phyloP scores from a whole-genome alignment of 2,888 invertebrate genomes.

The Drosophila anceps region DNA sequence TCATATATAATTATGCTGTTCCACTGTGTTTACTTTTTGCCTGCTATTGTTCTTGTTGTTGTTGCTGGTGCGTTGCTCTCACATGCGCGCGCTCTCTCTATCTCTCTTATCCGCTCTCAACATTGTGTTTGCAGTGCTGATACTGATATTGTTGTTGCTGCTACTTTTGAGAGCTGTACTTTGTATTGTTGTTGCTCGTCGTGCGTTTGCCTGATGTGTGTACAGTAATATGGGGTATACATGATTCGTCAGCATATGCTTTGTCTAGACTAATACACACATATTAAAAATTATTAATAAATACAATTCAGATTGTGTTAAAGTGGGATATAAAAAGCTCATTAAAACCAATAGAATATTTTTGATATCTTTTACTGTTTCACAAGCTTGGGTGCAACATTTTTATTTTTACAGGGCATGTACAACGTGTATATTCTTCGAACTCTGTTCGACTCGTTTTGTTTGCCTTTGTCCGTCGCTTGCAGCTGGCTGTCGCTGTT shows the following conservation, averaged over 20 bases:
- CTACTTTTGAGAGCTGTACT: conserved; percentile 45
- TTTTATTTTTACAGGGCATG: conserved; percentile 17
- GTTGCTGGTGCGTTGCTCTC: conserved; percentile 41
- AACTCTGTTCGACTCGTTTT: conserved; percentile 33
- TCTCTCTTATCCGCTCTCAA: conserved; percentile 15
- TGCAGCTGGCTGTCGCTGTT: conserved; percentile 38
- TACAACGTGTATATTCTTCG: neutral
- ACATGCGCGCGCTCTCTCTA: conserved; percentile 21
- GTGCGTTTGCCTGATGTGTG: conserved; percentile 43
- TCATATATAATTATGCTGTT: conserved; percentile 51
- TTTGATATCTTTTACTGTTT: neutral
- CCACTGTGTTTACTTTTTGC: conserved; percentile 49
- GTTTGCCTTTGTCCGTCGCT: conserved; percentile 45
- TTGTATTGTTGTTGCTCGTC: conserved; percentile 30
- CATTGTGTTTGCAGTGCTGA: conserved; percentile 49
- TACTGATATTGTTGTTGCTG: conserved; percentile 36
- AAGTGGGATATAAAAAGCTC: neutral
- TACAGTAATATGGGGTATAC: conserved; percentile 21
- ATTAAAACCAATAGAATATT: neutral
- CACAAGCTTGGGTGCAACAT: no score
- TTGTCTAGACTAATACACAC: no score
- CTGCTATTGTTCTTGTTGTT: conserved; percentile 37
- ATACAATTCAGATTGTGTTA: neutral
- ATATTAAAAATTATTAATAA: neutral
- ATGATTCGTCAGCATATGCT: no score